phyloP scores from a whole-genome alignment of 2,797 vertebrate species.

The Hybognathus amarus region DNA sequence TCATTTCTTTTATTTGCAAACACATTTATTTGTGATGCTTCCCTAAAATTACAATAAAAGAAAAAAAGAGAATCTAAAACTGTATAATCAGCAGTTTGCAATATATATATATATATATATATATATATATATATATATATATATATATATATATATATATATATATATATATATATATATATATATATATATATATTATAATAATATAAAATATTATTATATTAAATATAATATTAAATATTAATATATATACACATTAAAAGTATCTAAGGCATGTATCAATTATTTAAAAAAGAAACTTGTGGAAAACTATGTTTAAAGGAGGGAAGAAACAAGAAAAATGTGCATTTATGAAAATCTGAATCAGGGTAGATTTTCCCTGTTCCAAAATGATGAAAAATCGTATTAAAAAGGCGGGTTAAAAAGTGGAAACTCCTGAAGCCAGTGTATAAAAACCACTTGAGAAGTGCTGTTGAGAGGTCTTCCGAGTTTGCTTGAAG shows the following conservation, averaged over 20 bases:
- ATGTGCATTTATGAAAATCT: neutral
- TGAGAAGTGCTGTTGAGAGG: neutral
- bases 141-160: no score
- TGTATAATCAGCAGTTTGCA: neutral
- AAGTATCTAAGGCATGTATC: neutral
- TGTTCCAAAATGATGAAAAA: neutral
- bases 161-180: no score
- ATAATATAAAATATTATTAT: no score
- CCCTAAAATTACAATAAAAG: neutral
- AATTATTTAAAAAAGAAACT: neutral
- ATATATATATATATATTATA: no score
- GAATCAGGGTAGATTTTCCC: neutral
- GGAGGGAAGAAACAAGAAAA: neutral
- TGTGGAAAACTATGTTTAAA: neutral
- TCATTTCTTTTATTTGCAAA: slow-evolving; percentile 15
- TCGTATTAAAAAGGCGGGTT: neutral
- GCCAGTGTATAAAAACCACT: slow-evolving; percentile 43
- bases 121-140: no score
- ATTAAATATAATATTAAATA: no score
- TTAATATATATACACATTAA: neutral
- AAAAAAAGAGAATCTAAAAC: neutral
- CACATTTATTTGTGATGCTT: neutral
- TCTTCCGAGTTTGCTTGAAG: neutral
- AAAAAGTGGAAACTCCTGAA: slow-evolving; percentile 46
- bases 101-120: no score